Evolutionary conservation across 2,113 vertebrate genomes (phyloP).

Genomic region (Crypturellus undulatus): DNA sequence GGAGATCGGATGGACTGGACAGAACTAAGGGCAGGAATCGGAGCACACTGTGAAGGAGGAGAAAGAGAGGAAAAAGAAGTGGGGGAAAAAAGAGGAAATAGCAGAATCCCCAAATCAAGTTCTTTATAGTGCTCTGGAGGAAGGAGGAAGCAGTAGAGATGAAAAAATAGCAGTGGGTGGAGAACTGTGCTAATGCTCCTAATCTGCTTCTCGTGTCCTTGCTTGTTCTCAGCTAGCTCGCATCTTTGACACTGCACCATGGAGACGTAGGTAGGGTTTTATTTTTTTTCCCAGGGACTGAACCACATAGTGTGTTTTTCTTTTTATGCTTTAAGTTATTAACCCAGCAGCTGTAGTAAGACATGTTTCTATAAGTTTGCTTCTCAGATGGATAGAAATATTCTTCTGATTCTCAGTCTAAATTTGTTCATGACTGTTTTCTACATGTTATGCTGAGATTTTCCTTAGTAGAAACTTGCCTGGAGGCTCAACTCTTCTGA

Average conservation of each 20-base stretch:
- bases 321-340: background rate
- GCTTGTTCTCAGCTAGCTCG: slow-evolving; percentile 18
- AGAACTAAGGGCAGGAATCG: background rate
- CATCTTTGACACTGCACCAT: slow-evolving; percentile 1
- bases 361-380: background rate
- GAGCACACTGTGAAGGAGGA: background rate
- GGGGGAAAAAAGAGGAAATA: background rate
- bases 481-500: background rate
- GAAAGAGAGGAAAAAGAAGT: background rate
- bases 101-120: background rate
- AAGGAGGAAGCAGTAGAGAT: background rate
- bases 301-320: background rate
- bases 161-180: slow-evolving; percentile 51
- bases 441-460: background rate
- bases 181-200: slow-evolving; percentile 58
- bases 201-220: slow-evolving; percentile 40
- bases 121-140: background rate
- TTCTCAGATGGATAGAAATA: slow-evolving; percentile 7
- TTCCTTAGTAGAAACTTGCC: background rate
- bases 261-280: background rate
- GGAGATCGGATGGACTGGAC: background rate
- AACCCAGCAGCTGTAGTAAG: background rate
- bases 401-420: background rate
- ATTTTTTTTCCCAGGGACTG: background rate
- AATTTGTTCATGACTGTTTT: background rate